These are phyloP conservation scores for Anabas testudineus DNA, from an alignment of 2,797 vertebrate species.

Conservation along the genomic window DNA sequence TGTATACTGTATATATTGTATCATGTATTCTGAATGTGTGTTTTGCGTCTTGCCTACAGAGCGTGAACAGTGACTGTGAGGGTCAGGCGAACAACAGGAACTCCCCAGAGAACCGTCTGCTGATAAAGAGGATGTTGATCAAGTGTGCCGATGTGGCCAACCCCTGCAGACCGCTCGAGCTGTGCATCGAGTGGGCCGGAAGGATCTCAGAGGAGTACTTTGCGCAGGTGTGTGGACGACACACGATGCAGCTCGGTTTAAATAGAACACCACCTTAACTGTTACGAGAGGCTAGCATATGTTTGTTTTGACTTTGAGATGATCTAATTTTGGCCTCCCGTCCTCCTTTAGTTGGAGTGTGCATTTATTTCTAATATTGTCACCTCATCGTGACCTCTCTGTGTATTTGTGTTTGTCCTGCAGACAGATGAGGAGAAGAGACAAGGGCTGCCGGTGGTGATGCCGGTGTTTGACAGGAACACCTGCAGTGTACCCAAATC, in stretches of 20 bases:
- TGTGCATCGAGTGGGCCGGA: constrained; percentile 96
- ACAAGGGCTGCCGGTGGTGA: constrained; percentile 92
- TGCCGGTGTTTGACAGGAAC: constrained; percentile 96
- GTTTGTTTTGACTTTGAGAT: not conserved
- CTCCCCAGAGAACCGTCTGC: constrained; percentile 92
- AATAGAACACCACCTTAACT: too few relatives aligned
- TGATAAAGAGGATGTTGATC: constrained; percentile 96
- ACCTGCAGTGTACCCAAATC: constrained; percentile 97
- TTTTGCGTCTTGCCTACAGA: constrained; percentile 64
- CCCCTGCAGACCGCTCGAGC: constrained; percentile 91
- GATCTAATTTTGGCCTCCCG: not conserved
- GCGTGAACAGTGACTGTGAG: constrained; percentile 79
- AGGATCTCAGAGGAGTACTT: constrained; percentile 98
- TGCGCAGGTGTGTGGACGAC: constrained; percentile 87
- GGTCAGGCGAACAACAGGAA: constrained; percentile 87
- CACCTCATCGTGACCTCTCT: constrained; percentile 17
- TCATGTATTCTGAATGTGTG: not conserved
- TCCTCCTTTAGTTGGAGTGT: not conserved
- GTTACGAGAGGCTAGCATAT: too few relatives aligned
- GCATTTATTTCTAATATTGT: not conserved
- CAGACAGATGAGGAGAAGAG: constrained; percentile 97
- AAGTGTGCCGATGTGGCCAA: constrained; percentile 98
- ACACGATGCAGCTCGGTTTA: not conserved
- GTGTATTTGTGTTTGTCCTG: constrained; percentile 39
- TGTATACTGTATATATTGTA: too few relatives aligned